These are phyloP conservation scores for Dinomys branickii DNA, from an alignment of 2,113 vertebrate genomes.

Conservation along the genomic window DNA sequence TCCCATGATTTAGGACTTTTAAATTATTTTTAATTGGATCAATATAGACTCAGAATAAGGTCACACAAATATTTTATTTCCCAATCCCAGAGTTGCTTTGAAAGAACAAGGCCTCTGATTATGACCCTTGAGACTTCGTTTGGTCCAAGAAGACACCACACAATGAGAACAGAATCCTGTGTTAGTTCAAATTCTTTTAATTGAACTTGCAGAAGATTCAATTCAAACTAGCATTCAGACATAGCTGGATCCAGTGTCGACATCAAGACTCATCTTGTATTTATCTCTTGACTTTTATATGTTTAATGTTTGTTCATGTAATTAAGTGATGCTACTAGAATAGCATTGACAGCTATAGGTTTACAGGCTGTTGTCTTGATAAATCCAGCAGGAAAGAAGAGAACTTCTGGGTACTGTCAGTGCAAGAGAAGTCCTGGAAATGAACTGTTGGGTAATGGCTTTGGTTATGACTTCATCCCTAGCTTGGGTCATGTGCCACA, in stretches of 20 bases:
- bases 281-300: not conserved
- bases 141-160: not conserved
- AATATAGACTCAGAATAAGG: not conserved
- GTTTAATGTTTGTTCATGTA: not conserved
- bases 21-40: not conserved
- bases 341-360: not conserved
- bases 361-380: constrained; percentile 1
- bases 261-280: constrained; percentile 23
- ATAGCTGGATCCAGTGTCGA: not conserved
- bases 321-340: not conserved
- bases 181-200: not conserved
- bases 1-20: not conserved
- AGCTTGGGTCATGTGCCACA: not conserved
- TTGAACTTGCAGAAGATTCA: constrained; percentile 10
- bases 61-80: constrained; percentile 25
- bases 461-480: constrained; percentile 1
- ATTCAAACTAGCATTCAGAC: not conserved
- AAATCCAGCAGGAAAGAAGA: constrained; percentile 44
- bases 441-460: not conserved
- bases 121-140: not conserved
- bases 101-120: constrained; percentile 11
- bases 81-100: not conserved
- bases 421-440: not conserved
- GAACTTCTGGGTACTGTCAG: constrained; percentile 10
- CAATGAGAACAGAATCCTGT: not conserved